phyloP scores from a whole-genome alignment of 2,888 invertebrate species.

The Apeira syringaria region DNA sequence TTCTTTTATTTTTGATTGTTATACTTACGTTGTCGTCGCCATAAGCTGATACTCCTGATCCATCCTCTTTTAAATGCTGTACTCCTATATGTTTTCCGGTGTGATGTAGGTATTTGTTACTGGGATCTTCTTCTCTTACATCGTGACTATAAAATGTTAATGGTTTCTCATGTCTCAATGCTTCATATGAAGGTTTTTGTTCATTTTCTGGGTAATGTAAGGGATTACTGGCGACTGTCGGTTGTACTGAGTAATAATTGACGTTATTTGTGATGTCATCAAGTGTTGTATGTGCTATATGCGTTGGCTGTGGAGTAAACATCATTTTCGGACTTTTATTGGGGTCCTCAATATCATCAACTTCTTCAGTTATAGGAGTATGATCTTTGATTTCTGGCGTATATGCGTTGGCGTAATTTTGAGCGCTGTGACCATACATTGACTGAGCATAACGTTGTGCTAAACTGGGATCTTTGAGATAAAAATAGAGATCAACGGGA shows the following conservation, averaged over 20 bases:
- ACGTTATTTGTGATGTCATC: conserved; percentile 47
- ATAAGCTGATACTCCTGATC: conserved; percentile 65
- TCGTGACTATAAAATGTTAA: conserved; percentile 28
- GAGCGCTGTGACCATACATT: conserved; percentile 43
- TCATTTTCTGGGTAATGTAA: conserved; percentile 22
- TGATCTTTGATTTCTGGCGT: conserved; percentile 51
- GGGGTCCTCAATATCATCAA: conserved; percentile 68
- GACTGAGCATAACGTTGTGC: conserved; percentile 44
- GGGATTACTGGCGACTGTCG: conserved; percentile 36
- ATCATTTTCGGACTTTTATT: conserved; percentile 34
- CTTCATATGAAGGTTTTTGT: conserved; percentile 42
- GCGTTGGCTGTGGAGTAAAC: conserved; percentile 28
- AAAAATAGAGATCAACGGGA: conserved; percentile 66
- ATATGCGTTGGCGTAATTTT: conserved; percentile 50
- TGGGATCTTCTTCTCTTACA: conserved; percentile 34
- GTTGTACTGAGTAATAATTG: conserved; percentile 61
- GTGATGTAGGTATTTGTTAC: conserved; percentile 58
- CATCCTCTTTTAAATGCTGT: conserved; percentile 66
- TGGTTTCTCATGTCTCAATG: conserved; percentile 47
- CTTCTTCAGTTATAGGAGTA: conserved; percentile 72
- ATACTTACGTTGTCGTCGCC: conserved; percentile 73
- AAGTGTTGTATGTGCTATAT: conserved; percentile 20
- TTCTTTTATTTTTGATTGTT: conserved; percentile 26
- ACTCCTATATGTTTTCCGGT: conserved; percentile 56
- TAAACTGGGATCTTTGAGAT: conserved; percentile 52